Evolutionary conservation across 2,888 invertebrate species (phyloP).

Genomic region (Drosophila colorata): DNA sequence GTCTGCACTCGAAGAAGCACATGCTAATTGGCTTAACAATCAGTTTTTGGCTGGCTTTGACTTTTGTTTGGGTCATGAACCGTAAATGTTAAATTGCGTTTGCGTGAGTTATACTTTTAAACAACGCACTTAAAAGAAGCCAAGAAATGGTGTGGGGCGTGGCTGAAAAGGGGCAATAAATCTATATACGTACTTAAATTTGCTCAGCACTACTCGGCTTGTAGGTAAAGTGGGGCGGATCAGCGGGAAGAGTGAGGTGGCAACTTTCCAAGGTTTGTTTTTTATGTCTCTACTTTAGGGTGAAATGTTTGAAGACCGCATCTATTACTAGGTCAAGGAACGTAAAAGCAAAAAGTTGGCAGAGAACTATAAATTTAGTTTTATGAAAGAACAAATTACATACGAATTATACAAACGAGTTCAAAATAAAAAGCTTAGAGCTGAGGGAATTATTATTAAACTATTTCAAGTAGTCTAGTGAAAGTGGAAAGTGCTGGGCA

Average conservation of each 20-base stretch:
- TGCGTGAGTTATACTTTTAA: conserved; percentile 59
- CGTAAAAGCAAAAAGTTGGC: not conserved
- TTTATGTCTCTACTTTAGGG: not conserved
- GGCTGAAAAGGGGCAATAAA: conserved; percentile 34
- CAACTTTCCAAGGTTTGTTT: conserved; percentile 21
- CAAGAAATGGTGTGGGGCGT: conserved; percentile 30
- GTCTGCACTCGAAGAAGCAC: conserved; percentile 25
- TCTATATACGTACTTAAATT: conserved; percentile 26
- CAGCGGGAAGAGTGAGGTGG: not conserved
- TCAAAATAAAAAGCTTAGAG: no score
- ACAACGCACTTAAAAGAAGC: conserved; percentile 8
- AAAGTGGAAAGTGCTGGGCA: no score
- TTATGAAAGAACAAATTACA: not conserved
- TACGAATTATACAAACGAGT: no score
- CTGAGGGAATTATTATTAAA: no score
- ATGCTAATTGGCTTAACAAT: conserved; percentile 77
- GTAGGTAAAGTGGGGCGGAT: not conserved
- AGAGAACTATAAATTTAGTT: conserved; percentile 1
- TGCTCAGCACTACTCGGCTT: conserved; percentile 8
- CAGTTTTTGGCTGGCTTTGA: conserved; percentile 49
- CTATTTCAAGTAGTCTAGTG: no score
- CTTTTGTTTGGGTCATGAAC: conserved; percentile 62
- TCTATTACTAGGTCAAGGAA: conserved; percentile 8
- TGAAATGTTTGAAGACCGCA: not conserved
- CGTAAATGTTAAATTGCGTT: conserved; percentile 77